A percentile compares a stretch with the other conserved stretches of the same genome.
Evolutionary conservation across 2,113 vertebrate species (phyloP).

Genomic region (Tympanuchus pallidicinctus): DNA sequence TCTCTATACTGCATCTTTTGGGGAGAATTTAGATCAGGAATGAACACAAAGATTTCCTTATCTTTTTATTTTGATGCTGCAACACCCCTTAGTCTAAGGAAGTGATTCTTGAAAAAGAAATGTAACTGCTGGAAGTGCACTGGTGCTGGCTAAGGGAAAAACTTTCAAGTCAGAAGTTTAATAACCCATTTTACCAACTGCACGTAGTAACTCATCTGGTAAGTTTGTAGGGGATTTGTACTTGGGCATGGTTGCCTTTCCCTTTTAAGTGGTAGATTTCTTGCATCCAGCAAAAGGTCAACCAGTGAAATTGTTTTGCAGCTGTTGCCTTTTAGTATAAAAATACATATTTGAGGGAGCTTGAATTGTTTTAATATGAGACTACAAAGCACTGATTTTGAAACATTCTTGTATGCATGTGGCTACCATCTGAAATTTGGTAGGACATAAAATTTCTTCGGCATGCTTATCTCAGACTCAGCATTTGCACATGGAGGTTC

Average conservation of each 20-base stretch:
- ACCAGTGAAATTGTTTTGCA: neutral
- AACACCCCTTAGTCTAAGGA: neutral
- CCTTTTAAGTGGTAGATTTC: neutral
- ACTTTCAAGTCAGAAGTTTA: neutral
- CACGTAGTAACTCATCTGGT: neutral
- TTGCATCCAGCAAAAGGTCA: neutral
- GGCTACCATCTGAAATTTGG: neutral
- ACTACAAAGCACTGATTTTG: neutral
- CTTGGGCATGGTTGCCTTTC: neutral
- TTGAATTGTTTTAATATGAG: neutral
- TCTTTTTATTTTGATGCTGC: neutral
- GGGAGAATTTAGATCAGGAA: neutral
- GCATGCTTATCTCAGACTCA: neutral
- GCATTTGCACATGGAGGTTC: neutral
- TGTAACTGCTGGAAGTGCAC: neutral
- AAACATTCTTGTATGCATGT: rapidly evolving
- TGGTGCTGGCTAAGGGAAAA: neutral
- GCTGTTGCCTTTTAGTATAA: neutral
- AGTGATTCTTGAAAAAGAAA: neutral
- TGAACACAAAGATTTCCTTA: neutral
- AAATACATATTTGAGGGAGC: neutral
- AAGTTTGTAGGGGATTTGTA: neutral
- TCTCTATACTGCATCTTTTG: neutral
- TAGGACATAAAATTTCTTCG: neutral
- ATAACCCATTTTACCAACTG: neutral